These are phyloP conservation scores for Falco concolor DNA, from an alignment of 2,797 vertebrate species.

Conservation along the genomic window DNA sequence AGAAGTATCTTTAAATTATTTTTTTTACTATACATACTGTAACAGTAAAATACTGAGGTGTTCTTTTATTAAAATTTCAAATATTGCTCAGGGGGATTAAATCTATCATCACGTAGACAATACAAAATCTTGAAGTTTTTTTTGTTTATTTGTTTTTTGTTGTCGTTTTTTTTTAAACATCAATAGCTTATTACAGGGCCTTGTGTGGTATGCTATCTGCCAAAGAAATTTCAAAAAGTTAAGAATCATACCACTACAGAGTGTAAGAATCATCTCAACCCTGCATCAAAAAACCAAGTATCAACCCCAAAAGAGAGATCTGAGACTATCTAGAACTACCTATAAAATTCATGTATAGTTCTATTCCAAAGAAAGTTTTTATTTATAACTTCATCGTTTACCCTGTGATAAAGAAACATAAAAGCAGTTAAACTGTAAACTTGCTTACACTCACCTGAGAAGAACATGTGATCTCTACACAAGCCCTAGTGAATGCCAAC, in stretches of 20 bases:
- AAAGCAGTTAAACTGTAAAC: neutral
- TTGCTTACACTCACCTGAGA: neutral
- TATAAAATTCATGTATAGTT: neutral
- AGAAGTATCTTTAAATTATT: neutral
- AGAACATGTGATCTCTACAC: neutral
- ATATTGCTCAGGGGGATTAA: neutral
- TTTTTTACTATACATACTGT: neutral
- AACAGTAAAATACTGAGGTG: neutral
- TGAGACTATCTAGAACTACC: neutral
- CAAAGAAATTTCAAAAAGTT: neutral
- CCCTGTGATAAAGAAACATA: neutral
- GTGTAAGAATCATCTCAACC: neutral
- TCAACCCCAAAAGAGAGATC: neutral
- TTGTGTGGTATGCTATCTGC: neutral
- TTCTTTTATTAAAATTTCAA: neutral
- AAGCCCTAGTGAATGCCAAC: neutral
- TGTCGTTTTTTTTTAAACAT: neutral
- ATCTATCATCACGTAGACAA: neutral
- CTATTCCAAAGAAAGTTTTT: neutral
- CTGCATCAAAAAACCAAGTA: neutral
- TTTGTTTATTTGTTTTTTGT: neutral
- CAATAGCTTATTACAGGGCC: neutral
- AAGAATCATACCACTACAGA: neutral
- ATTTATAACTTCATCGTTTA: neutral
- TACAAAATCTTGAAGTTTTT: neutral